Evolutionary conservation across 2,888 invertebrate genomes (phyloP).

Genomic region (Apamea epomidion): DNA sequence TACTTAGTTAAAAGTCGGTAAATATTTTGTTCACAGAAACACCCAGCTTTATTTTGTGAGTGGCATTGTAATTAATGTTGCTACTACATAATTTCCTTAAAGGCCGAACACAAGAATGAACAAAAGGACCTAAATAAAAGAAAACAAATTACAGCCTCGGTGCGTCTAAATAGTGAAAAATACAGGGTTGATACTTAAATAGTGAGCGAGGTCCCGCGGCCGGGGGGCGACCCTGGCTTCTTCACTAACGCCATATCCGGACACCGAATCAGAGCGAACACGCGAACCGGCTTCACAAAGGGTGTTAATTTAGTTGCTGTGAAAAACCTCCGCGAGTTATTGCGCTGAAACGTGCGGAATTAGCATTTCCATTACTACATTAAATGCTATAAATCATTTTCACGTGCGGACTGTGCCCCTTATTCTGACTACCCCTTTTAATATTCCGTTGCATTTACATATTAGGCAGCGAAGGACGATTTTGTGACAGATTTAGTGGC

Average conservation of each 20-base stretch:
- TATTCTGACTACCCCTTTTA: slow-evolving; percentile 60
- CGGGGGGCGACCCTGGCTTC: slow-evolving; percentile 70
- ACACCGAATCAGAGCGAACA: slow-evolving; percentile 78
- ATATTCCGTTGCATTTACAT: slow-evolving; percentile 68
- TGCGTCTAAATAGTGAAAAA: slow-evolving; percentile 68
- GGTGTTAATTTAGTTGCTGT: slow-evolving; percentile 83
- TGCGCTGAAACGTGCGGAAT: slow-evolving; percentile 75
- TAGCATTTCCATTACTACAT: slow-evolving; percentile 75
- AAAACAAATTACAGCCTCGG: slow-evolving; percentile 64
- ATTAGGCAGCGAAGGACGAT: slow-evolving; percentile 62
- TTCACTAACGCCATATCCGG: slow-evolving; percentile 82
- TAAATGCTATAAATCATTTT: slow-evolving; percentile 73
- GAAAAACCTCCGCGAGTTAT: slow-evolving; percentile 74
- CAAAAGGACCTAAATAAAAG: slow-evolving; percentile 59
- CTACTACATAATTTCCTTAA: slow-evolving; percentile 62
- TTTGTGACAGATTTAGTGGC: slow-evolving; percentile 61
- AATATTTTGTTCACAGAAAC: slow-evolving; percentile 45
- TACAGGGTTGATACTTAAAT: slow-evolving; percentile 70
- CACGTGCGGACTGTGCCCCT: slow-evolving; percentile 65
- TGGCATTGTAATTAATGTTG: slow-evolving; percentile 61
- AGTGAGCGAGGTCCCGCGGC: slow-evolving; percentile 65
- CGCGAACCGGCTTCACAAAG: slow-evolving; percentile 80
- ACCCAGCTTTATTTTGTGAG: slow-evolving; percentile 40
- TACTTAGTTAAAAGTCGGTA: slow-evolving; percentile 24
- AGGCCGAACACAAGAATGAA: slow-evolving; percentile 62